phyloP scores from a whole-genome alignment of 2,797 vertebrate genomes.

The Megaceryle alcyon region DNA sequence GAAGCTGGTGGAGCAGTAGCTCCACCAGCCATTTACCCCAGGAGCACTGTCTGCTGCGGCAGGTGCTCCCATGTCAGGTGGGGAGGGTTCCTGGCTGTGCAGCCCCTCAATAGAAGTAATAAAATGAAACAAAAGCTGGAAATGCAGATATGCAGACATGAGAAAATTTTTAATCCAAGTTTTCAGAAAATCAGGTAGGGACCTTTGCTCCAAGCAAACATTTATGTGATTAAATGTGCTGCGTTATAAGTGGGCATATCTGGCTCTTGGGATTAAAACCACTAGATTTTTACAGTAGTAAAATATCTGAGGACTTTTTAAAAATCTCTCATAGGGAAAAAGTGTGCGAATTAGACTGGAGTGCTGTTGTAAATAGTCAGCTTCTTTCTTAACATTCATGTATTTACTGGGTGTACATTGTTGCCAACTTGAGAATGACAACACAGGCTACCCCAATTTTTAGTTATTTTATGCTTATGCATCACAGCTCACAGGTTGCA shows the following conservation, averaged over 20 bases:
- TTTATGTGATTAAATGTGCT: not conserved
- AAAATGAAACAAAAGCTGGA: not conserved
- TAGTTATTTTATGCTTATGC: not conserved
- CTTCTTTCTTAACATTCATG: slow-evolving; percentile 14
- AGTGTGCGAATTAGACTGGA: not conserved
- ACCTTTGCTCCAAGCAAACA: not conserved
- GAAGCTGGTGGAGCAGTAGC: not conserved
- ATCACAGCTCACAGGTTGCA: not conserved
- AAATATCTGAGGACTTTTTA: not conserved
- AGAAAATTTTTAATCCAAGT: not conserved
- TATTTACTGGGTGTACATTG: not conserved
- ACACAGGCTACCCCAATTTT: not conserved
- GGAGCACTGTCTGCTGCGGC: not conserved
- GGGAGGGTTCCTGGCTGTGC: not conserved
- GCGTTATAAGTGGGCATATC: not conserved
- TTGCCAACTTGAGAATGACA: not conserved
- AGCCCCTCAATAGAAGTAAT: not conserved
- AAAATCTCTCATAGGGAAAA: not conserved
- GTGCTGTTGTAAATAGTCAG: not conserved
- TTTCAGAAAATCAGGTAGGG: not conserved
- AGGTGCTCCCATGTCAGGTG: not conserved
- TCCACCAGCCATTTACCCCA: not conserved
- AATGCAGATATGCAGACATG: not conserved
- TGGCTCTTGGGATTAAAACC: not conserved
- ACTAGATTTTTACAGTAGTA: slow-evolving; percentile 49